Percentiles rank a stretch among this genome's conserved stretches.
These are phyloP conservation scores for Chlorops oryzae DNA, from an alignment of 1,140 invertebrate species.

Conservation along the genomic window DNA sequence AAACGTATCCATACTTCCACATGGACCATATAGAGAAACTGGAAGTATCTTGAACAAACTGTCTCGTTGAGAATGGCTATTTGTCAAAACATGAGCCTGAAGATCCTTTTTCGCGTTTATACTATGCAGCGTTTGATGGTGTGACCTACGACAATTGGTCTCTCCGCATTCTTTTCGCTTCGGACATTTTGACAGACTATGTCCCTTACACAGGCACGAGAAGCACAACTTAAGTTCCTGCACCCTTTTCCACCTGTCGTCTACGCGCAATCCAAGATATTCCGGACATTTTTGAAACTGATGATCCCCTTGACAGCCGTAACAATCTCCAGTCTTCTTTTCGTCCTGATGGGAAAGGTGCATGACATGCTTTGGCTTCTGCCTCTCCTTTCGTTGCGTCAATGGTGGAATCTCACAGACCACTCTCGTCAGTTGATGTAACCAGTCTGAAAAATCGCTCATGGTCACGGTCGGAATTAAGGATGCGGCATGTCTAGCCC, in stretches of 20 bases:
- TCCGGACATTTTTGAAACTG: neutral
- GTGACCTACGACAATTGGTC: neutral
- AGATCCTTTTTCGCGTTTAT: neutral
- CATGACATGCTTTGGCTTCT: neutral
- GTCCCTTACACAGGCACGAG: constrained; percentile 2
- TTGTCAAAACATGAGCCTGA: neutral
- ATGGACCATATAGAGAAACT: neutral
- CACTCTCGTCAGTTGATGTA: neutral
- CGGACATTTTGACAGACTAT: neutral
- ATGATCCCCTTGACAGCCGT: neutral
- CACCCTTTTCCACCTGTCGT: neutral
- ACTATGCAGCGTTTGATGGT: neutral
- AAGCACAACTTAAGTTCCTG: neutral
- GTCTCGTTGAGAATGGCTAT: neutral
- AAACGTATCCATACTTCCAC: neutral
- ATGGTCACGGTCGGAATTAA: neutral
- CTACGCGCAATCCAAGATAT: neutral
- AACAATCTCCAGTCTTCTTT: neutral
- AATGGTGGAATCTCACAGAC: neutral
- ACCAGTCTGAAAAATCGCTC: neutral
- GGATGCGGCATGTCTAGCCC: neutral
- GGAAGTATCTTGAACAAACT: neutral
- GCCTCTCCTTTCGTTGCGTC: neutral
- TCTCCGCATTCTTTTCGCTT: neutral
- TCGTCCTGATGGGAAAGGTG: neutral